Percentiles rank a stretch among this genome's conserved stretches.
phyloP scores from a whole-genome alignment of 2,797 vertebrate genomes.

The Paedocypris micromegethes region DNA sequence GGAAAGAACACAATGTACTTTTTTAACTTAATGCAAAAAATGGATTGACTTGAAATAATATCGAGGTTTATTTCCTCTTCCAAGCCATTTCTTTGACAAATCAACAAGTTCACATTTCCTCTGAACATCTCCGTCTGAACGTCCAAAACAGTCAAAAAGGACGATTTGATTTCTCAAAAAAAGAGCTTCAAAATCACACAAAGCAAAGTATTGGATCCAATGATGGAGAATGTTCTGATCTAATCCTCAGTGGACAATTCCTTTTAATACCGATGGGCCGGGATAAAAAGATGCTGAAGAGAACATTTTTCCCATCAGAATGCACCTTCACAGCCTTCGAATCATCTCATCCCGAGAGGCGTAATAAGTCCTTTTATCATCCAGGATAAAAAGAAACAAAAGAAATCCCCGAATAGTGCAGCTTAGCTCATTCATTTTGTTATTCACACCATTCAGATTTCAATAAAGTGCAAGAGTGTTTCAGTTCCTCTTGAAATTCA shows the following conservation, averaged over 20 bases:
- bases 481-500: conserved; percentile 59
- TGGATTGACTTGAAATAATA: conserved; percentile 2
- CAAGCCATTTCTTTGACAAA: conserved; percentile 12
- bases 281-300: conserved; percentile 8
- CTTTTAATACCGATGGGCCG: conserved; percentile 1
- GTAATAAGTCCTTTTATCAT: conserved; percentile 42
- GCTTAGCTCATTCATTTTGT: conserved; percentile 71
- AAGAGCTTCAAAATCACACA: conserved; percentile 11
- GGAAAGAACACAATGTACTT: no score
- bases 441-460: conserved; percentile 59
- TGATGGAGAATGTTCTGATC: conserved; percentile 3
- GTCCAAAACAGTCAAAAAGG: conserved; percentile 31
- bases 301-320: conserved; percentile 17
- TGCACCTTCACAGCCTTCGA: conserved; percentile 11
- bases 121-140: conserved; percentile 31
- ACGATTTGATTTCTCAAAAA: conserved; percentile 26
- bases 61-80: conserved; percentile 17
- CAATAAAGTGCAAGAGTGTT: conserved; percentile 99
- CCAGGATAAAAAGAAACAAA: conserved; percentile 64
- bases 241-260: conserved; percentile 10
- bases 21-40: conserved; percentile 20
- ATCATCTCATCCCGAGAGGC: conserved; percentile 12
- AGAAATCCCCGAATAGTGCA: conserved; percentile 79
- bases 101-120: conserved; percentile 21
- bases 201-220: conserved; percentile 13